phyloP scores from a whole-genome alignment of 2,888 invertebrate genomes.

The Xestia rhomboidea region DNA sequence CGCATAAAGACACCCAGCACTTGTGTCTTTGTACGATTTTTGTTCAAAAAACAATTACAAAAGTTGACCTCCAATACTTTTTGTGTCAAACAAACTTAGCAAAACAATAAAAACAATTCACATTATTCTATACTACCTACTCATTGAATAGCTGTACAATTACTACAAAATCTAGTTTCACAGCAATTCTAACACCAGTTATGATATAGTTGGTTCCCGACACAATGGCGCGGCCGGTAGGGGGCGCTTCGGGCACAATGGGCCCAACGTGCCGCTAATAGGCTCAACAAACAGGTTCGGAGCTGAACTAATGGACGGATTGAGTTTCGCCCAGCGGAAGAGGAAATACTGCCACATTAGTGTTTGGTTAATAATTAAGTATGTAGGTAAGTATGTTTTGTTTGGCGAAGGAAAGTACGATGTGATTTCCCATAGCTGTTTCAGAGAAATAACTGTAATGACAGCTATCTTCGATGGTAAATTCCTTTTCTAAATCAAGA shows the following conservation, averaged over 20 bases:
- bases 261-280: constrained; percentile 25
- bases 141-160: constrained; percentile 17
- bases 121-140: not conserved
- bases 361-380: constrained; percentile 29
- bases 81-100: not conserved
- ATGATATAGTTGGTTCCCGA: not conserved
- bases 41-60: not conserved
- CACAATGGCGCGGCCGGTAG: constrained; percentile 27
- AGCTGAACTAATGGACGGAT: constrained; percentile 35
- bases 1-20: not conserved
- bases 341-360: constrained; percentile 17
- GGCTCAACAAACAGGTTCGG: constrained; percentile 48
- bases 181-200: constrained; percentile 25
- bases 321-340: constrained; percentile 39
- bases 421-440: not conserved
- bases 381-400: not conserved
- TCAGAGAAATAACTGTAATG: not conserved
- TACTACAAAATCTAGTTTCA: constrained; percentile 24
- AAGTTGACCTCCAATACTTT: not conserved
- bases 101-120: constrained; percentile 11
- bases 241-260: constrained; percentile 42
- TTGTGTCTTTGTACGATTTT: too few relatives aligned
- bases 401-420: not conserved
- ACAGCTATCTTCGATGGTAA: not conserved
- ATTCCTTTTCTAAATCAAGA: not conserved